Percentiles rank a stretch among this genome's conserved stretches.
Conservation (phyloP, 2,113 vertebrate species). For the Dasyprocta punctata region DNA sequence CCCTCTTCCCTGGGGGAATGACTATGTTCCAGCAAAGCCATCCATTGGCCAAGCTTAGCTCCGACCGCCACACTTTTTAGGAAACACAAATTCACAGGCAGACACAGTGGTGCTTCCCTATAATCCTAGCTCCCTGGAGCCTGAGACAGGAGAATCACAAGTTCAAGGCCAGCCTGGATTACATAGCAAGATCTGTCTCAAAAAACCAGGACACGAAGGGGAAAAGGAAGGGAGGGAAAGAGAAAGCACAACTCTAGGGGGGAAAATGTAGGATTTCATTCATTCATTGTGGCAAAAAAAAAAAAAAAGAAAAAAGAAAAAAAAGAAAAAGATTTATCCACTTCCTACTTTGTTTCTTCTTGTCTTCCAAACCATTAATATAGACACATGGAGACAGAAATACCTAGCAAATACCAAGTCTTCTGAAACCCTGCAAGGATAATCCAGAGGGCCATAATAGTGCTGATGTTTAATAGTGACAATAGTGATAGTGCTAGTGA, state of each 20-base stretch:
- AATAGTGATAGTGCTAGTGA: neutral
- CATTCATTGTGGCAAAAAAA: neutral
- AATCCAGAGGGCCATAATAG: neutral
- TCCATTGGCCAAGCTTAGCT: neutral
- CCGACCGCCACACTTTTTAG: neutral
- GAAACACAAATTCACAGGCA: neutral
- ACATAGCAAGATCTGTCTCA: neutral
- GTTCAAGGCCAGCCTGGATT: neutral
- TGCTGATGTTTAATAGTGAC: neutral
- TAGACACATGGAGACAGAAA: neutral
- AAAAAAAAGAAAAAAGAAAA: too few species aligned
- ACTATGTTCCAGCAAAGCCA: neutral
- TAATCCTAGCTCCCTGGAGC: neutral
- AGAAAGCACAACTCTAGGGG: neutral
- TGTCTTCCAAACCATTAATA: neutral
- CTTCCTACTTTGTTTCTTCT: neutral
- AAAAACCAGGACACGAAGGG: neutral
- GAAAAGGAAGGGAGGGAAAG: accelerated
- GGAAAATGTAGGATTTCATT: neutral
- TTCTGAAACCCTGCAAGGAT: neutral
- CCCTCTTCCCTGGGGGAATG: neutral
- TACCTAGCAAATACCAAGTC: neutral
- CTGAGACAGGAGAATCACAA: neutral
- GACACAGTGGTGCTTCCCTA: neutral
- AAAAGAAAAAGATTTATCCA: too few species aligned